Conservation (phyloP, 2,797 vertebrate species). For the Parauchenoglanis punctatus region DNA sequence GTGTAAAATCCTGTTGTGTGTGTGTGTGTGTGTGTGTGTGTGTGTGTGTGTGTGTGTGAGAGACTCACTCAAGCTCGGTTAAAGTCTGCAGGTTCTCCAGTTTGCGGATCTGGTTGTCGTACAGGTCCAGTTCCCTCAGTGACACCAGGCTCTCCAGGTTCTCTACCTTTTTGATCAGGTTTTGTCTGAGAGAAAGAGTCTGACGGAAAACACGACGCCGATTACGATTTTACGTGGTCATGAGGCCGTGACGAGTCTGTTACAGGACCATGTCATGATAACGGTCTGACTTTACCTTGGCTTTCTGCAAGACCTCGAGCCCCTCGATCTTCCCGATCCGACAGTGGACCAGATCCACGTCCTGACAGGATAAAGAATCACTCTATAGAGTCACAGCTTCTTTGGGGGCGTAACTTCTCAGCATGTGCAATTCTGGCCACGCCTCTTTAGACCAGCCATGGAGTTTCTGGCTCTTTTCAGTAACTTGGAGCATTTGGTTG, state of each 20-base stretch:
- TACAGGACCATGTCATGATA: neutral
- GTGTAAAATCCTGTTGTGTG: neutral
- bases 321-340: slow-evolving; percentile 97
- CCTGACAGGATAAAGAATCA: slow-evolving; percentile 73
- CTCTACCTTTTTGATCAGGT: slow-evolving; percentile 94
- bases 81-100: slow-evolving; percentile 91
- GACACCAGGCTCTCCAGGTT: slow-evolving; percentile 87
- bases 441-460: neutral
- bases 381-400: neutral
- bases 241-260: neutral
- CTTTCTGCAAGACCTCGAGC: slow-evolving; percentile 93
- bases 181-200: slow-evolving; percentile 95
- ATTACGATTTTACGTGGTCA: neutral
- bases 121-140: slow-evolving; percentile 91
- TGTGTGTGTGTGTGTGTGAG: neutral
- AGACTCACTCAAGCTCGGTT: slow-evolving; percentile 90
- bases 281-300: slow-evolving; percentile 79
- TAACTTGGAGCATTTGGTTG: neutral
- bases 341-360: slow-evolving; percentile 96
- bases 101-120: slow-evolving; percentile 96
- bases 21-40: neutral
- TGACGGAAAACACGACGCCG: slow-evolving; percentile 58
- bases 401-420: neutral
- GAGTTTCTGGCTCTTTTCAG: neutral
- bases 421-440: neutral